phyloP scores from a whole-genome alignment of 2,888 invertebrate genomes.

The Alitta virens region DNA sequence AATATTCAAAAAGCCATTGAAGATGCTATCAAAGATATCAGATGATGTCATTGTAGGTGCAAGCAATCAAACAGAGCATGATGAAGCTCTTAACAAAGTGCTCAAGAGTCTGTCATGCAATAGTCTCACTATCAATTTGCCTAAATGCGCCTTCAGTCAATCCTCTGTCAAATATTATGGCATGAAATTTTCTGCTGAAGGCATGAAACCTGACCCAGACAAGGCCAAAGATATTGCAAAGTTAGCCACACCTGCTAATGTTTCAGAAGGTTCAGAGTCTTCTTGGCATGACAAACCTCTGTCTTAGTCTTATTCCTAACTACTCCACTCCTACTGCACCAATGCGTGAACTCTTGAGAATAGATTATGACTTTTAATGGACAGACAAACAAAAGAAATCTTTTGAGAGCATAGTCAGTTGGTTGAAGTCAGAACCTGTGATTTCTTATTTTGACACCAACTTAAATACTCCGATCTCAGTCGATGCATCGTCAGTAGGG shows the following conservation, averaged over 20 bases:
- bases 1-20: too few species aligned
- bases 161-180: neutral
- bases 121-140: neutral
- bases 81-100: too few species aligned
- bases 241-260: neutral
- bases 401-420: neutral
- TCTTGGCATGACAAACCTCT: neutral
- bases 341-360: neutral
- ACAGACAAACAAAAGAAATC: neutral
- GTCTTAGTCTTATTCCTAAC: neutral
- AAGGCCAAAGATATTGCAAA: neutral
- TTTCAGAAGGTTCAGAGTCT: neutral
- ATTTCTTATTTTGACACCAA: neutral
- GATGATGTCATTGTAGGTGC: too few species aligned
- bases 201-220: neutral
- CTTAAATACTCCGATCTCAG: neutral
- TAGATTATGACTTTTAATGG: neutral
- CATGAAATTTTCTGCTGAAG: neutral
- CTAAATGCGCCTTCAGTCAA: neutral
- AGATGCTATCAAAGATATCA: too few species aligned
- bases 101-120: too few species aligned
- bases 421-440: too few species aligned
- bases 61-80: too few species aligned
- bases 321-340: neutral
- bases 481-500: neutral